Evolutionary conservation across 2,113 vertebrate species (phyloP).

Genomic region (Megaleporinus macrocephalus): DNA sequence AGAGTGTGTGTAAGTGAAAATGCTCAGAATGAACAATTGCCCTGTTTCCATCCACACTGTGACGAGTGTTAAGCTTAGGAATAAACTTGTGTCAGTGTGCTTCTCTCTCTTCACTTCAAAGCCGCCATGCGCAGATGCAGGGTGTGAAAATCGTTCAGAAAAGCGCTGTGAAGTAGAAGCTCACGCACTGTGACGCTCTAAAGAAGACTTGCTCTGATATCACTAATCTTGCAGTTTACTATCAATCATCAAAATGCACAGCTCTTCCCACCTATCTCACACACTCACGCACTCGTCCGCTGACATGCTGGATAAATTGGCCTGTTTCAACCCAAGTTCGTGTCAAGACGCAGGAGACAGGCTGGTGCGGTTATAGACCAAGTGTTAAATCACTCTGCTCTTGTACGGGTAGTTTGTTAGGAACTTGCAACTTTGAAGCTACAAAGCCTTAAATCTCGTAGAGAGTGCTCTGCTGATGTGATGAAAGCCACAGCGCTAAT

Average conservation of each 20-base stretch:
- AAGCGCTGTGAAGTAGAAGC: conserved; percentile 32
- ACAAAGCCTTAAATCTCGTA: neutral
- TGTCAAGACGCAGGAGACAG: neutral
- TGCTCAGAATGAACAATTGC: conserved; percentile 18
- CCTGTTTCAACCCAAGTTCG: neutral
- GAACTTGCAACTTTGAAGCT: conserved; percentile 15
- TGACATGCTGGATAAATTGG: conserved; percentile 8
- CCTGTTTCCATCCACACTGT: conserved; percentile 15
- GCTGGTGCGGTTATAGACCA: neutral
- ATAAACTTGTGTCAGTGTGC: conserved; percentile 41
- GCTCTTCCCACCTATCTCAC: conserved; percentile 3
- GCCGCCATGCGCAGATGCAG: neutral
- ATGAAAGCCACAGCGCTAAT: conserved; percentile 14
- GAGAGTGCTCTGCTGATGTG: neutral
- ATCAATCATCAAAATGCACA: conserved; percentile 45
- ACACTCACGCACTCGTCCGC: neutral
- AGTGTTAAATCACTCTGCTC: neutral
- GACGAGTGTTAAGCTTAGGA: conserved; percentile 20
- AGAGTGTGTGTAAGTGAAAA: neutral
- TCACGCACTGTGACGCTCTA: conserved; percentile 3
- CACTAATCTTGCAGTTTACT: conserved; percentile 41
- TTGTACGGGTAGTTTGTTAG: neutral
- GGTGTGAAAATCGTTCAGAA: conserved; percentile 14
- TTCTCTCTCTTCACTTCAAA: conserved; percentile 19
- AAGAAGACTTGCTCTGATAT: conserved; percentile 27